These are phyloP conservation scores for Accipiter virgatus DNA, from an alignment of 2,113 vertebrate genomes.

Conservation along the genomic window DNA sequence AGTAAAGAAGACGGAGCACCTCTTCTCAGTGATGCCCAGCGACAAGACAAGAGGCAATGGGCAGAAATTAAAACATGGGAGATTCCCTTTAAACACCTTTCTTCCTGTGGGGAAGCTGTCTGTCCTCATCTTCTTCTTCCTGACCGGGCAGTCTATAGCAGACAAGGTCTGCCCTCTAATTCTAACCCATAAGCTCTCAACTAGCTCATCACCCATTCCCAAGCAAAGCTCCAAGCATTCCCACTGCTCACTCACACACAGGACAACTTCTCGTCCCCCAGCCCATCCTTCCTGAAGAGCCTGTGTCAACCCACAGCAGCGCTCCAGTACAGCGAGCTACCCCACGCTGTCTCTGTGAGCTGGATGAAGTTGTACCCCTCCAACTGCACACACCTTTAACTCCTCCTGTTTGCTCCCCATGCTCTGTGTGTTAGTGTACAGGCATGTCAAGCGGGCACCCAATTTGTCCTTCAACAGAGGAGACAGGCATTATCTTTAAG, in stretches of 20 bases:
- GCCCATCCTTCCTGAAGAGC: neutral
- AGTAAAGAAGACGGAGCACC: neutral
- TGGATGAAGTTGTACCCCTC: neutral
- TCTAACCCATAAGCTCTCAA: neutral
- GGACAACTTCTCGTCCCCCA: neutral
- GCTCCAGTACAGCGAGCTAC: neutral
- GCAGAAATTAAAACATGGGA: neutral
- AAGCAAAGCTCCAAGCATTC: neutral
- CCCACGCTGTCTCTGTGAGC: neutral
- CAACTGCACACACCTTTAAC: neutral
- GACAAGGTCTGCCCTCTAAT: neutral
- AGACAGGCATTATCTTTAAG: neutral
- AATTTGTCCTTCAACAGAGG: neutral
- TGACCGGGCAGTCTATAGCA: neutral
- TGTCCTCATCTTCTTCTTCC: neutral
- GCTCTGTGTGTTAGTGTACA: neutral
- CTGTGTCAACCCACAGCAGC: neutral
- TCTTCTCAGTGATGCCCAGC: neutral
- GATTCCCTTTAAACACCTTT: neutral
- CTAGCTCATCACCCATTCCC: neutral
- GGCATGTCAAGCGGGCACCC: neutral
- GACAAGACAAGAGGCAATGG: neutral
- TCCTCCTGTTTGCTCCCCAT: neutral
- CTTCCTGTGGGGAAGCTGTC: neutral
- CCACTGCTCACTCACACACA: neutral